Base-by-base conservation (phyloP, 2,797 vertebrate genomes). In the Iguana delicatissima region DNA sequence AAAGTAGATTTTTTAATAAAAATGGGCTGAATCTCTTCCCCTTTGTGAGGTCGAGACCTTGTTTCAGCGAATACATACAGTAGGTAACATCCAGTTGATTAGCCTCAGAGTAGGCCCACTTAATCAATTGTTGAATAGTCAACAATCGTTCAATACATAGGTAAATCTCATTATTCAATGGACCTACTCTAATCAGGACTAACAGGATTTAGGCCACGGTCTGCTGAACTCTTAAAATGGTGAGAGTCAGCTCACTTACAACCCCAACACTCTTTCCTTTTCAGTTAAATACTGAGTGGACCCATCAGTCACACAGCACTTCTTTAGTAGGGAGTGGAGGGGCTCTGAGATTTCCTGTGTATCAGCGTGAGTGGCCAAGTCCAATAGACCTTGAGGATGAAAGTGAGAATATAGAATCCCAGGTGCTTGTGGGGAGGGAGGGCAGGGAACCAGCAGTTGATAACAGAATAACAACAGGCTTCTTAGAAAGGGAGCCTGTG, bases 381-480 rank as follows among this genome's bases (percentile, higher is more conserved):
- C 14, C 24, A 32, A 74, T 24, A 32, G 38, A 12, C 18, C 46
- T 74, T 85, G 67, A 0, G 6, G 84, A 20, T 0, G 26, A 94
- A 96, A 96, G 69, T 67, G 88, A 24, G 73, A 96, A 95, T n/a
- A 93, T 94, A 96, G 95, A 95, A 3, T 24, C 10, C 64, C 93
- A 92, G 90, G 80, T 95, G 95, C 0, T 1, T 10, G 1, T 0
- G 24, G 32, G 0, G 1, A 0, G 10, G 18, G 18, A 46, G 84
- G 38, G 32, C 12, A 0, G 50, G 80, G 64, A 91, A 91, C 81
- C 76, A 52, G 59, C 59, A 16, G 13, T 57, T 77, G 26, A 35
- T 79, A 42, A 12, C 16, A 57, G 55, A 80, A 77, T 26, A 85
- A 79, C 26, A 52, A 12, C 32, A 64, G 32, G 8, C 3, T 73